Conservation (phyloP, 2,888 invertebrate species). For the Crematogaster levior region DNA sequence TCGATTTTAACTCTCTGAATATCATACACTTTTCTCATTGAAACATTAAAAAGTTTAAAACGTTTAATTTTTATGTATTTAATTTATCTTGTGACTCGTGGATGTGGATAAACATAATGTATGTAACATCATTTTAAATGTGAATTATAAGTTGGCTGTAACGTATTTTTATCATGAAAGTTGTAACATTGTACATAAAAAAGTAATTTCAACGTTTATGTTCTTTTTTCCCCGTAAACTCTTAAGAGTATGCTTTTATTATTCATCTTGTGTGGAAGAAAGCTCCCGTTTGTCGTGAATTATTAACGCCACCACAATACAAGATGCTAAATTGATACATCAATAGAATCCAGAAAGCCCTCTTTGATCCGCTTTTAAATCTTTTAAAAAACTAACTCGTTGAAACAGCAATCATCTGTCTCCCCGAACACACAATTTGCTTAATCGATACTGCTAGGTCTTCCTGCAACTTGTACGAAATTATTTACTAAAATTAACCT, state of each 20-base stretch:
- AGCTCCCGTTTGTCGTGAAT: conserved; percentile 16
- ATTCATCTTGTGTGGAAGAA: conserved; percentile 30
- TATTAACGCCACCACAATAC: conserved; percentile 21
- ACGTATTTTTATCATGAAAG: neutral
- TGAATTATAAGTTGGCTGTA: neutral
- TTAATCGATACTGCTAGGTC: neutral
- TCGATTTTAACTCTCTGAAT: neutral
- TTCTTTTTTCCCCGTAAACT: conserved; percentile 1
- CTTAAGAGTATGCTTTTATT: conserved; percentile 34
- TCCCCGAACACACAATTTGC: neutral
- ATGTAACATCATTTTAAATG: neutral
- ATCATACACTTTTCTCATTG: neutral
- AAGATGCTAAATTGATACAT: conserved; percentile 27
- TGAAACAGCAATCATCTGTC: neutral
- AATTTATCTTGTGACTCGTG: neutral
- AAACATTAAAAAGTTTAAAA: conserved; percentile 2
- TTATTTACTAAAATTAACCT: conserved; percentile 42
- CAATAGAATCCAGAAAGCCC: neutral
- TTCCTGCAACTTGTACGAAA: neutral
- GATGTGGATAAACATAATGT: neutral
- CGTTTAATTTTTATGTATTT: neutral
- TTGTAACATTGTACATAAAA: neutral
- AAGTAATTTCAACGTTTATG: neutral
- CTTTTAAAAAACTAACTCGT: neutral
- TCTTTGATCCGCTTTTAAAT: neutral